phyloP scores from a whole-genome alignment of 2,113 vertebrate species.

The Vireo altiloquus region DNA sequence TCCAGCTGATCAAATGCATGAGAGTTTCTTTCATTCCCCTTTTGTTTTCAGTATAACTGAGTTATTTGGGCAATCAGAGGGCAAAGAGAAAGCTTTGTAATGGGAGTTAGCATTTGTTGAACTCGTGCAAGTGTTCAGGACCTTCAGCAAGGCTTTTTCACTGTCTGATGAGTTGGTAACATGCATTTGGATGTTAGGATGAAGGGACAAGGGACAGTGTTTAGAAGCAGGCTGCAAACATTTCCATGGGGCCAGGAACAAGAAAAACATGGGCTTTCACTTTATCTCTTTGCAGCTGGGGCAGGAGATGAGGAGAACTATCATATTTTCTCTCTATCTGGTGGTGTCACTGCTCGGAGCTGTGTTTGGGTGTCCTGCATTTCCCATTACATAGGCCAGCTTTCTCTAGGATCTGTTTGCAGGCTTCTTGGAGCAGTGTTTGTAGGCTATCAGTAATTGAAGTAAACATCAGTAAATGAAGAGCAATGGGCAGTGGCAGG shows the following conservation, averaged over 20 bases:
- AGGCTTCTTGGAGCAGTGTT: background rate
- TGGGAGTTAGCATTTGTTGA: background rate
- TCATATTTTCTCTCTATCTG: background rate
- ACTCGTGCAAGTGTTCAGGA: background rate
- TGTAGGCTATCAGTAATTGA: background rate
- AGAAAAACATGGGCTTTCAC: background rate
- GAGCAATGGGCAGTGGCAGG: background rate
- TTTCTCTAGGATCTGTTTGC: background rate
- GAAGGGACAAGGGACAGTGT: background rate
- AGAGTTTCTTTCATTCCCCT: background rate
- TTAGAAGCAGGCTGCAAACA: background rate
- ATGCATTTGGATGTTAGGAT: background rate
- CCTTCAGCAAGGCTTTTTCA: background rate
- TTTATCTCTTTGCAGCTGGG: background rate
- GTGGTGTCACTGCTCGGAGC: background rate
- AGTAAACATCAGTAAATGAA: background rate
- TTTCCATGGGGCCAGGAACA: background rate
- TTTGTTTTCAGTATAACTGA: background rate
- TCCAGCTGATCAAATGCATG: background rate
- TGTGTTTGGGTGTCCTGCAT: background rate
- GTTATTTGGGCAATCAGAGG: background rate
- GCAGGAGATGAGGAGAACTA: background rate
- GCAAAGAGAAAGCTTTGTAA: background rate
- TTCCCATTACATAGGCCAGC: fast-evolving
- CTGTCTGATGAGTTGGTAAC: background rate